Percentiles rank a stretch among this genome's conserved stretches.
Evolutionary conservation across 2,888 invertebrate genomes (phyloP).

Genomic region (Aporophyla nigra): DNA sequence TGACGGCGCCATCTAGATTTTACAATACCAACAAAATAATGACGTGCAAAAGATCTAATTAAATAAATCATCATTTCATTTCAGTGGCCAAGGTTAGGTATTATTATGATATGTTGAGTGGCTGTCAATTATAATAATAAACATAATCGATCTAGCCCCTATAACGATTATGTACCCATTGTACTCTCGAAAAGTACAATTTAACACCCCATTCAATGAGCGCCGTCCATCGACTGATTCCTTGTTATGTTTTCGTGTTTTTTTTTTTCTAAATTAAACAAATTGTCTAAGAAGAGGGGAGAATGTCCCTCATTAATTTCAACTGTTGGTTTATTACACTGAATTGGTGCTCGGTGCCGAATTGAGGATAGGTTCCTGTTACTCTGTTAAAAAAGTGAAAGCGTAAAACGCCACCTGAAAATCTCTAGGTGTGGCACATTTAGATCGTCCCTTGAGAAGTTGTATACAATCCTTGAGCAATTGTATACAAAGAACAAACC

Average conservation of each 20-base stretch:
- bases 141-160: slow-evolving; percentile 57
- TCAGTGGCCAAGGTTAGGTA: neutral
- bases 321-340: slow-evolving; percentile 64
- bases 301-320: slow-evolving; percentile 69
- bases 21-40: too few relatives aligned
- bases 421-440: too few relatives aligned
- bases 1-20: too few relatives aligned
- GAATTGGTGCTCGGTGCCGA: slow-evolving; percentile 9
- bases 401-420: too few relatives aligned
- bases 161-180: slow-evolving; percentile 51
- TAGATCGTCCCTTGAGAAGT: too few relatives aligned
- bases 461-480: too few relatives aligned
- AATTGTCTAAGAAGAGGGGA: slow-evolving; percentile 73
- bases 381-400: too few relatives aligned
- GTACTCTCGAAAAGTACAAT: slow-evolving; percentile 38
- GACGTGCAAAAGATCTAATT: too few relatives aligned
- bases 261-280: slow-evolving; percentile 74
- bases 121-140: slow-evolving; percentile 41
- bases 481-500: too few relatives aligned
- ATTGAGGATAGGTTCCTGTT: too few relatives aligned
- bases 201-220: slow-evolving; percentile 39
- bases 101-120: slow-evolving; percentile 2
- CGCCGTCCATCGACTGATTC: slow-evolving; percentile 51
- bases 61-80: too few relatives aligned
- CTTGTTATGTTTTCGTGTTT: slow-evolving; percentile 74